Percentiles rank a stretch among this genome's conserved stretches.
Evolutionary conservation across 2,888 invertebrate genomes (phyloP).

Genomic region (Synanthedon andrenaeformis): DNA sequence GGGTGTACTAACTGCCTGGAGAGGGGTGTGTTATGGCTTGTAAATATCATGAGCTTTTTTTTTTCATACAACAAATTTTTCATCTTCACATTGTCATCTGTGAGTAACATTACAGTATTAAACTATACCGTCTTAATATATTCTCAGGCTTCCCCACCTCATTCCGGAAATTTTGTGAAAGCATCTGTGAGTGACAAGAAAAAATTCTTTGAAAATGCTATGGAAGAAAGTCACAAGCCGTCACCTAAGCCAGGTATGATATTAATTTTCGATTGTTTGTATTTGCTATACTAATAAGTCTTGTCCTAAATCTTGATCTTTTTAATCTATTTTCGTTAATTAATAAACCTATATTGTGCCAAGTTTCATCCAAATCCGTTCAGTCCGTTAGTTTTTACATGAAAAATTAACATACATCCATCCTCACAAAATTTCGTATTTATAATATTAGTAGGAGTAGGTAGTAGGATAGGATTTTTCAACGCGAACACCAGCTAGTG

Average conservation of each 20-base stretch:
- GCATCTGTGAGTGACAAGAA: constrained; percentile 93
- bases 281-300: too few species aligned
- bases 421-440: too few species aligned
- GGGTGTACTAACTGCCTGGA: constrained; percentile 53
- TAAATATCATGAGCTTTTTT: constrained; percentile 55
- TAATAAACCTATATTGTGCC: too few species aligned
- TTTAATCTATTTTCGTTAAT: not conserved
- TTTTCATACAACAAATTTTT: constrained; percentile 16
- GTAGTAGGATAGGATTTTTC: too few species aligned
- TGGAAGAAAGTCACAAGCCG: constrained; percentile 91
- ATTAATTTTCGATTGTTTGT: not conserved
- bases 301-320: not conserved
- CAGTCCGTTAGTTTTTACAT: too few species aligned
- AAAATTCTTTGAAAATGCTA: constrained; percentile 95
- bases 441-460: not conserved
- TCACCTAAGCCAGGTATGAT: constrained; percentile 83
- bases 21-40: constrained; percentile 52
- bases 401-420: too few species aligned
- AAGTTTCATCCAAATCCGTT: too few species aligned
- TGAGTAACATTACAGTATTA: not conserved
- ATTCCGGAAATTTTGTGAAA: constrained; percentile 80
- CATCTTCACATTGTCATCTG: constrained; percentile 12
- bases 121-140: constrained; percentile 1
- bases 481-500: too few species aligned
- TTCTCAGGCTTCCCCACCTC: constrained; percentile 74